A percentile compares a stretch with the other conserved stretches of the same genome.
Conservation (phyloP, 2,888 invertebrate genomes). For the Agonopterix heracliana region DNA sequence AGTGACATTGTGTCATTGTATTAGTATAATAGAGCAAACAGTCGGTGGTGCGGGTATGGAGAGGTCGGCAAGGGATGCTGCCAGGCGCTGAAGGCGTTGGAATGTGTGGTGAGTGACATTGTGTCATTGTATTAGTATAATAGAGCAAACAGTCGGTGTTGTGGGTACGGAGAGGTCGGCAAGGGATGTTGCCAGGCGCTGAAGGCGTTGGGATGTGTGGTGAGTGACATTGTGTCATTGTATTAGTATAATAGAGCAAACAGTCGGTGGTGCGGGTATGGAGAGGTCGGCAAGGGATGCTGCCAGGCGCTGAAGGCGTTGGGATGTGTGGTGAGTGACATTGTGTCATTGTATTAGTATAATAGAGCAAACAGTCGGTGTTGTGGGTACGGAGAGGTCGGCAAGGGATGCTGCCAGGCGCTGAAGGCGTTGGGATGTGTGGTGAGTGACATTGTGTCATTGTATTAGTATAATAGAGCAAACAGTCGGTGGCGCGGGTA, state of each 20-base stretch:
- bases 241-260: constrained; percentile 55
- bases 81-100: no score
- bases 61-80: no score
- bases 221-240: constrained; percentile 76
- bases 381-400: constrained; percentile 99
- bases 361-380: constrained; percentile 96
- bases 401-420: constrained; percentile 97
- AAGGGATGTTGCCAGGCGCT: constrained; percentile 97
- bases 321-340: no score
- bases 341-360: no score
- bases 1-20: no score
- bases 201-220: constrained; percentile 95
- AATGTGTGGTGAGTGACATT: no score
- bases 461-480: constrained; percentile 42
- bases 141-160: no score
- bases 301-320: no score
- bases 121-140: no score
- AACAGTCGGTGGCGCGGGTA: constrained; percentile 77
- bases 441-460: no score
- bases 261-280: constrained; percentile 56
- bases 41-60: constrained; percentile 99
- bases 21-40: constrained; percentile 94
- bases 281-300: no score
- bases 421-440: constrained; percentile 96
- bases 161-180: constrained; percentile 96